phyloP scores from a whole-genome alignment of 2,888 invertebrate genomes.

The Drosophila emarginata region DNA sequence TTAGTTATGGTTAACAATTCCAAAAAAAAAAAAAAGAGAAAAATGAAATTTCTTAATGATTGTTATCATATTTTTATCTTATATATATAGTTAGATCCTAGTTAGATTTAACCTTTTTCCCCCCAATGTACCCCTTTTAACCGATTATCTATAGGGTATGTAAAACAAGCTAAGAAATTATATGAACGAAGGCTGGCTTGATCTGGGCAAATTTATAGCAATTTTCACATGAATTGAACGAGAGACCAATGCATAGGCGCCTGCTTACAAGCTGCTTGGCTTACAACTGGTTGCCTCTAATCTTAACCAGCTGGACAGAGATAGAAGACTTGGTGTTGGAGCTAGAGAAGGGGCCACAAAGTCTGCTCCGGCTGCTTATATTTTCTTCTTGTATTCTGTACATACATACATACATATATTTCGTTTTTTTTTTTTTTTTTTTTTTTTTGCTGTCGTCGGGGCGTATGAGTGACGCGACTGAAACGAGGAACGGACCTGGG shows the following conservation, averaged over 20 bases:
- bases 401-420: too few species aligned
- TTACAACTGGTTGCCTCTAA: constrained; percentile 12
- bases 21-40: too few species aligned
- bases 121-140: too few species aligned
- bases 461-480: constrained; percentile 74
- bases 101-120: too few species aligned
- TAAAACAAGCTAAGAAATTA: constrained; percentile 42
- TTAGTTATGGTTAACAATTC: too few species aligned
- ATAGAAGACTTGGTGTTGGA: neutral
- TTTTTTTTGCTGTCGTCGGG: constrained; percentile 67
- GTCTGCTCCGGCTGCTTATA: constrained; percentile 39
- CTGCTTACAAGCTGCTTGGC: constrained; percentile 43
- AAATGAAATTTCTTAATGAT: too few species aligned
- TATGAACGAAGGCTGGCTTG: constrained; percentile 28
- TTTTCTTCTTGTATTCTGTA: constrained; percentile 1
- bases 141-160: neutral
- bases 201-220: constrained; percentile 72
- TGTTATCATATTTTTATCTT: too few species aligned
- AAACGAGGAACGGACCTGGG: constrained; percentile 25
- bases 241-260: constrained; percentile 57
- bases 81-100: too few species aligned
- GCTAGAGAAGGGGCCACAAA: constrained; percentile 54
- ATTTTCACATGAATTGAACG: constrained; percentile 77
- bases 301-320: constrained; percentile 17
- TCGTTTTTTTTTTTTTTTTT: too few species aligned